Evolutionary conservation across 2,113 vertebrate species (phyloP).

Genomic region (Strix uralensis): DNA sequence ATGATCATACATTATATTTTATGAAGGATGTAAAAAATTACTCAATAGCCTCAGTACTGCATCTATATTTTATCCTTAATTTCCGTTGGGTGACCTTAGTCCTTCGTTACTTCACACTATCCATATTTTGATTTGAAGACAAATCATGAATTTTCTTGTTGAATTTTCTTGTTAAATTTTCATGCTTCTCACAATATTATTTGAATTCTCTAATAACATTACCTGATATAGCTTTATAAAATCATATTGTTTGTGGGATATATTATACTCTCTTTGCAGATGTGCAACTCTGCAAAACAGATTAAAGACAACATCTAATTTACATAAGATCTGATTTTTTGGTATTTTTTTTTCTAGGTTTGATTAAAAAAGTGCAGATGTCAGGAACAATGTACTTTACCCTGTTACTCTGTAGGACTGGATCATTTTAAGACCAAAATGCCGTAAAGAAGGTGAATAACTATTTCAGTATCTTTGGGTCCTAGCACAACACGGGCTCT

Average conservation of each 20-base stretch:
- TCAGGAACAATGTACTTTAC: background rate
- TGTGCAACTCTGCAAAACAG: background rate
- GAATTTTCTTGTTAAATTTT: background rate
- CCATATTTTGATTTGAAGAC: background rate
- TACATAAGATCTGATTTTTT: background rate
- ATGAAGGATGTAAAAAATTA: slow-evolving; percentile 1
- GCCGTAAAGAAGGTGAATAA: background rate
- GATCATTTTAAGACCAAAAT: background rate
- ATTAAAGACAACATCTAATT: background rate
- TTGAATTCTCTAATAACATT: background rate
- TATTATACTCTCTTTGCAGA: background rate
- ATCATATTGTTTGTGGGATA: background rate
- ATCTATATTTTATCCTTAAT: background rate
- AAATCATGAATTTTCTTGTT: background rate
- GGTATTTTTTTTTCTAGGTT: background rate
- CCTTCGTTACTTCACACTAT: background rate
- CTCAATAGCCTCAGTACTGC: background rate
- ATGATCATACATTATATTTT: background rate
- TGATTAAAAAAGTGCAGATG: background rate
- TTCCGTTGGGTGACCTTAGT: background rate
- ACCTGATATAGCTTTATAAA: background rate
- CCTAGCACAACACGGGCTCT: background rate
- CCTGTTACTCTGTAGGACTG: background rate
- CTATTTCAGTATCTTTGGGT: background rate
- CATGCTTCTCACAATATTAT: background rate